phyloP scores from a whole-genome alignment of 2,113 vertebrate genomes.

The Phoenicopterus ruber region DNA sequence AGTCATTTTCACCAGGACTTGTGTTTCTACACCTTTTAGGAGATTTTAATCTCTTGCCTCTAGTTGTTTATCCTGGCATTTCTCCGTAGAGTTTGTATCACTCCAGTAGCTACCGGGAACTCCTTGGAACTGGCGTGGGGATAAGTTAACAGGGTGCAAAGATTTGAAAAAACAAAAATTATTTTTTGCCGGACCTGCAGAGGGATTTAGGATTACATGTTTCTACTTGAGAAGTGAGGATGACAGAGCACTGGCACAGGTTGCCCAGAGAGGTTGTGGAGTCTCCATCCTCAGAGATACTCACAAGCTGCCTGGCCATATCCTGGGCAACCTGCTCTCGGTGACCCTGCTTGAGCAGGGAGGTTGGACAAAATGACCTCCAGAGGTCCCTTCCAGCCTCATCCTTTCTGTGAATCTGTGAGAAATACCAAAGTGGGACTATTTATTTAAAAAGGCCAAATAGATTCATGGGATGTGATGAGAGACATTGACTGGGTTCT shows the following conservation, averaged over 20 bases:
- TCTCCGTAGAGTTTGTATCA: background rate
- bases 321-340: background rate
- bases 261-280: background rate
- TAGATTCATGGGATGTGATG: background rate
- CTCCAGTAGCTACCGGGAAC: background rate
- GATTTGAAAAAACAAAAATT: background rate
- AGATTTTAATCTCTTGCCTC: slow-evolving; percentile 3
- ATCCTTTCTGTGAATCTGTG: background rate
- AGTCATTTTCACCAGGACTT: background rate
- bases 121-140: background rate
- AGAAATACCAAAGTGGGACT: background rate
- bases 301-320: background rate
- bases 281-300: background rate
- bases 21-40: background rate
- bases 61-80: background rate
- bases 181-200: background rate
- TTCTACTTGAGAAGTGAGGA: background rate
- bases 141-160: background rate
- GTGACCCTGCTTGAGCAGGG: background rate
- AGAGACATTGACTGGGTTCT: background rate
- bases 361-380: background rate
- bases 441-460: background rate
- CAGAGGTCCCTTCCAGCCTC: background rate
- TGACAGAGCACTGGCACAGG: background rate
- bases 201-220: background rate